Percentiles rank a stretch among this genome's conserved stretches.
Evolutionary conservation across 2,113 vertebrate genomes (phyloP).

Genomic region (Scomber colias): DNA sequence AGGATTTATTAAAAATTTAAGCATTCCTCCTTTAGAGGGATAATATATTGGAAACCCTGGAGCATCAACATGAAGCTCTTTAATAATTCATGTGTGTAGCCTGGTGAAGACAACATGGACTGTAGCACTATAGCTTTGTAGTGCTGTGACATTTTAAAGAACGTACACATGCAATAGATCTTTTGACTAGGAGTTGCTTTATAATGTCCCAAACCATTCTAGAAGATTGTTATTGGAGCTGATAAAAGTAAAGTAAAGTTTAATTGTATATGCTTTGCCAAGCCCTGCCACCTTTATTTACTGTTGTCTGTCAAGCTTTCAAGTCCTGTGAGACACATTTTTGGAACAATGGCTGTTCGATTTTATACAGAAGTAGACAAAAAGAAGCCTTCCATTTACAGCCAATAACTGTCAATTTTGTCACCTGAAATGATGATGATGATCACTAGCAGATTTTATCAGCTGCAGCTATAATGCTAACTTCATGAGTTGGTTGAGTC

Average conservation of each 20-base stretch:
- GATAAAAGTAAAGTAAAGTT: background rate
- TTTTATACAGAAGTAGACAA: background rate
- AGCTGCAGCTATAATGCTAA: background rate
- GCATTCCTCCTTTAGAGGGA: constrained; percentile 56
- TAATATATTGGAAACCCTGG: constrained; percentile 76
- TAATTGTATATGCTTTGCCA: background rate
- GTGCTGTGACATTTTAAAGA: constrained; percentile 34
- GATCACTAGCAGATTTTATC: background rate
- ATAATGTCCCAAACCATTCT: background rate
- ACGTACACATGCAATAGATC: background rate
- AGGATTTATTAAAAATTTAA: constrained; percentile 80
- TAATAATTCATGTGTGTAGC: constrained; percentile 79
- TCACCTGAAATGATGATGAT: too few relatives aligned
- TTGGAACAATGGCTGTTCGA: too few relatives aligned
- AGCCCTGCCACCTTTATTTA: background rate
- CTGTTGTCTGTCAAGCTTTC: constrained; percentile 2
- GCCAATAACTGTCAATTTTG: too few relatives aligned
- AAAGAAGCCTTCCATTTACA: background rate
- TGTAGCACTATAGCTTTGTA: constrained; percentile 49
- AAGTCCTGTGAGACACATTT: background rate
- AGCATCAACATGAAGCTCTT: constrained; percentile 79
- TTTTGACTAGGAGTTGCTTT: constrained; percentile 20
- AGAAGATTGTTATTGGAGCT: background rate
- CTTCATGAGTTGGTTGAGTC: too few relatives aligned
- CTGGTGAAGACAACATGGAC: constrained; percentile 64